Conservation (phyloP, 2,888 invertebrate species). For the Cerastis rubricosa region DNA sequence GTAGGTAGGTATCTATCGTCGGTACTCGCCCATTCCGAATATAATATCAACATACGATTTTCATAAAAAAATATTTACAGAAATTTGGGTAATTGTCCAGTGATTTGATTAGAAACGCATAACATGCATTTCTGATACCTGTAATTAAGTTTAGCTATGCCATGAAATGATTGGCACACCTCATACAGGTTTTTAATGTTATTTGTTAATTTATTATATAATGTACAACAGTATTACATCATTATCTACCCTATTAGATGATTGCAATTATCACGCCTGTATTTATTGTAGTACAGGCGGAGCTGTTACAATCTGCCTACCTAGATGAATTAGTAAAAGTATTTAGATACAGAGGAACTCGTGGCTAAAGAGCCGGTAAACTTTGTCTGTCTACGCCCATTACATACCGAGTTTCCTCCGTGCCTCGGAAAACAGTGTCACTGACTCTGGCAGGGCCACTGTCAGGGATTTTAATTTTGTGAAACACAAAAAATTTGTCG, state of each 20-base stretch:
- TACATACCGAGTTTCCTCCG: not conserved
- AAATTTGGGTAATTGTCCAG: not conserved
- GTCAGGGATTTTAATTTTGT: no score
- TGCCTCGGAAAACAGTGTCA: not conserved
- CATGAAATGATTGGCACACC: not conserved
- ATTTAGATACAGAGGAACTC: not conserved
- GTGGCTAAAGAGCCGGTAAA: not conserved
- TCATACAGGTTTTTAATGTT: not conserved
- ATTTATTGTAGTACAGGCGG: not conserved
- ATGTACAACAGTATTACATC: not conserved
- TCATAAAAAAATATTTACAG: not conserved
- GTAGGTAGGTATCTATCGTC: not conserved
- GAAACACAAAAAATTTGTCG: no score
- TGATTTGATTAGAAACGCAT: slow-evolving; percentile 4
- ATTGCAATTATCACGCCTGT: not conserved
- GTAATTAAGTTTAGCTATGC: not conserved
- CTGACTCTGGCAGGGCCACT: no score
- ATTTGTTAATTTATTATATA: not conserved
- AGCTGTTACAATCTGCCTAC: not conserved
- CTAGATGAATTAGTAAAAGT: not conserved
- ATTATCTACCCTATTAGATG: no score
- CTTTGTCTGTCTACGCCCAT: not conserved
- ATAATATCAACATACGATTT: not conserved
- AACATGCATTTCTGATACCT: not conserved
- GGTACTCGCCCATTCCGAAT: not conserved